Conservation (phyloP, 2,888 invertebrate species). For the Drosophila histrio region DNA sequence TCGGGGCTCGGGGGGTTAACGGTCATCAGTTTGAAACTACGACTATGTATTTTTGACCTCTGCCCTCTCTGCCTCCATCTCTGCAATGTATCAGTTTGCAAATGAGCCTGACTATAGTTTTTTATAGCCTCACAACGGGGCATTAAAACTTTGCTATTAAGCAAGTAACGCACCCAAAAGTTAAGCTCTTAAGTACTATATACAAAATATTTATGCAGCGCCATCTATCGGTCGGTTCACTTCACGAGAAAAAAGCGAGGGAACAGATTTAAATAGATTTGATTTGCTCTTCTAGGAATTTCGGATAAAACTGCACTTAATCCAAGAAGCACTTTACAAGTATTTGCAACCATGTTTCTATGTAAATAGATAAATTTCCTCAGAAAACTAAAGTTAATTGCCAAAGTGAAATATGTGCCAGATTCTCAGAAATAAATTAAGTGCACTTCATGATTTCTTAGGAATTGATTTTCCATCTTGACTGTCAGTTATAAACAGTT, state of each 20-base stretch:
- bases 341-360: too few relatives aligned
- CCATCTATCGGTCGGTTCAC: neutral
- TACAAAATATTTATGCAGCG: constrained; percentile 14
- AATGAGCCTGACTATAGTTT: constrained; percentile 22
- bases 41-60: neutral
- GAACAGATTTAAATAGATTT: neutral
- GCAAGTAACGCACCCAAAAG: constrained; percentile 34
- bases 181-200: constrained; percentile 27
- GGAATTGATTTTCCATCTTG: neutral
- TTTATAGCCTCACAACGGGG: constrained; percentile 36
- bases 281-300: too few relatives aligned
- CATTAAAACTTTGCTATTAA: constrained; percentile 42
- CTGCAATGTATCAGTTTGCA: constrained; percentile 50
- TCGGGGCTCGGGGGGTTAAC: constrained; percentile 9
- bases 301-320: too few relatives aligned
- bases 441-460: neutral
- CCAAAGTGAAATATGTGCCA: neutral
- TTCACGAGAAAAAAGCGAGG: neutral
- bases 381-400: neutral
- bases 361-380: too few relatives aligned
- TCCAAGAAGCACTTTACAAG: too few relatives aligned
- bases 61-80: constrained; percentile 16
- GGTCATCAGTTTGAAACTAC: constrained; percentile 26
- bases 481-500: neutral
- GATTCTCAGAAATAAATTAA: neutral